These are phyloP conservation scores for Pteronura brasiliensis DNA, from an alignment of 2,113 vertebrate species.

Conservation along the genomic window DNA sequence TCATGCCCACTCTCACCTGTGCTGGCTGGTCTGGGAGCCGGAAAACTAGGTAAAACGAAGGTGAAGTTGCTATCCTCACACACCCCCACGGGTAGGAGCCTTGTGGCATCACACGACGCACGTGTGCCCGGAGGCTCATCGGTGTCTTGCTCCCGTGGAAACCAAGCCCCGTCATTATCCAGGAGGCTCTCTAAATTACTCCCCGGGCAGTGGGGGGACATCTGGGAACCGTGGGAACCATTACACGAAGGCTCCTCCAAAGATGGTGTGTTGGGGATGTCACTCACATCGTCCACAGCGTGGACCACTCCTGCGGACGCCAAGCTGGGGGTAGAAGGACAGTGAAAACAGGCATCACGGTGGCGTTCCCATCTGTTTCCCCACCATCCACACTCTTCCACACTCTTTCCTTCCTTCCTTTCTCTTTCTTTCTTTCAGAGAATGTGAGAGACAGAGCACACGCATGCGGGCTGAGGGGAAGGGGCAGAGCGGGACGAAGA, in stretches of 20 bases:
- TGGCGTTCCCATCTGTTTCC: fast-evolving
- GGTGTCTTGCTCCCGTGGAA: not conserved
- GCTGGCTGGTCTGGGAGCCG: not conserved
- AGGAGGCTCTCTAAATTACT: fast-evolving
- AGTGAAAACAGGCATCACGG: fast-evolving
- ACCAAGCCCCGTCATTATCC: fast-evolving
- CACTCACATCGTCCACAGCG: constrained; percentile 78
- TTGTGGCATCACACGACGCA: fast-evolving
- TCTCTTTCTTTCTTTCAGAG: too few relatives aligned
- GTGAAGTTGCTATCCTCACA: too few relatives aligned
- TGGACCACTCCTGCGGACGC: constrained; percentile 57
- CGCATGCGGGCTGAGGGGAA: not conserved
- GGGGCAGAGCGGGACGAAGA: not conserved
- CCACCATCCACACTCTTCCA: not conserved
- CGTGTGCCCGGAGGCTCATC: fast-evolving
- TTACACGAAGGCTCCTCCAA: not conserved
- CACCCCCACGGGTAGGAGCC: fast-evolving
- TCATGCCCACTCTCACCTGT: fast-evolving
- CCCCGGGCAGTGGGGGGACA: fast-evolving
- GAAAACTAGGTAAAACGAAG: fast-evolving
- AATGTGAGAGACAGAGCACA: not conserved
- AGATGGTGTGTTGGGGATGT: not conserved
- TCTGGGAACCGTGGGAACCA: fast-evolving
- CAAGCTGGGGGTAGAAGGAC: constrained; percentile 28
- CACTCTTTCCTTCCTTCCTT: not conserved